Evolutionary conservation across 1,140 invertebrate species (phyloP), one percentile per base, ranked within the genome.

Genomic region (Arctopsyche grandis): DNA sequence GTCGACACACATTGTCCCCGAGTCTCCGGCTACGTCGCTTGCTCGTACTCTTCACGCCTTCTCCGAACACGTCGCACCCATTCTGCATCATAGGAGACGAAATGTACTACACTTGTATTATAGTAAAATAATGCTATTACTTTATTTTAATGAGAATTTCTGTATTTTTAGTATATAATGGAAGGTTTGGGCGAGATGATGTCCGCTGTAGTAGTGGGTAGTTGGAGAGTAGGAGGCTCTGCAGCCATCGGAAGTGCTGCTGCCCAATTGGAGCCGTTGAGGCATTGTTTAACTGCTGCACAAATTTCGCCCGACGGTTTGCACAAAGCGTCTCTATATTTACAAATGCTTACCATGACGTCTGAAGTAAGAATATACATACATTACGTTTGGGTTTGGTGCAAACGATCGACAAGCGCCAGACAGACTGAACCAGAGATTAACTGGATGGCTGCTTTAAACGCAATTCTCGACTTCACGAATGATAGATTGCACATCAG

Each of bases 331-430:
- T 89, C 95, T 80, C 92, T 94, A 83, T 98, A 97, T 88, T 96
- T 95, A 85, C 95, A 98, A 84, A 88, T 98, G 58, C 93, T 98
- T 73, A 94, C 95, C 83, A 91, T 94, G 80, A 92, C 93, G 46
- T 94, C 94, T 0, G 95, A 97, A 85, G 95, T 94, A 86, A 56
- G 9, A 9, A 12, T 14, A 60, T 19, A 60, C 5, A 60, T 60
- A 19, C 19, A 16, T 60, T 0, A 21, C 16, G 7, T 38, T 52
- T 46, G n/a, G n/a, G n/a, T n/a, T n/a, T n/a, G n/a, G n/a, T n/a
- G n/a, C n/a, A n/a, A n/a, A n/a, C n/a, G n/a, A n/a, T n/a, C n/a
- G n/a, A n/a, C n/a, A n/a, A n/a, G n/a, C n/a, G n/a, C n/a, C n/a
- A n/a, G n/a, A n/a, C n/a, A n/a, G n/a, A n/a, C n/a, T n/a, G n/a